Conservation (phyloP, 2,797 vertebrate species). For the Malacoraja senta region DNA sequence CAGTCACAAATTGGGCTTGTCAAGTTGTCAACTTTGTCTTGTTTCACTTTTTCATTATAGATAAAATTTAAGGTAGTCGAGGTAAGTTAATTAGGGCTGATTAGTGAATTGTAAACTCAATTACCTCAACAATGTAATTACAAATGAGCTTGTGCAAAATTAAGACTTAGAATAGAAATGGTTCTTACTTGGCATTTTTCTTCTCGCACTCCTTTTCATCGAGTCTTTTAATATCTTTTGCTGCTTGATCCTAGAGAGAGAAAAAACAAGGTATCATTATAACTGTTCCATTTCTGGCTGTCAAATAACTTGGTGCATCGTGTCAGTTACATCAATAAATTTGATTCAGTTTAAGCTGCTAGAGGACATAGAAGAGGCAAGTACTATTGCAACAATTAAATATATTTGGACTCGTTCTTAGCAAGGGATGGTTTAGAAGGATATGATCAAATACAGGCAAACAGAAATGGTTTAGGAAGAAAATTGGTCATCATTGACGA, state of each 20-base stretch:
- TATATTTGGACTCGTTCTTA: no score
- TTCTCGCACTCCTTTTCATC: constrained; percentile 95
- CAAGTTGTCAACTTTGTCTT: not conserved
- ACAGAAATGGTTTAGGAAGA: no score
- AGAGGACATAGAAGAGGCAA: no score
- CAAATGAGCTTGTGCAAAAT: constrained; percentile 41
- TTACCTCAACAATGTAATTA: not conserved
- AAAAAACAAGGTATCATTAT: constrained; percentile 46
- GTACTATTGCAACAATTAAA: no score
- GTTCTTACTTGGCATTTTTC: constrained; percentile 86
- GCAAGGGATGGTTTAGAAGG: no score
- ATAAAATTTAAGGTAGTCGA: constrained; percentile 42
- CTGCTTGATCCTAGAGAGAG: constrained; percentile 78
- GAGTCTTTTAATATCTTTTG: constrained; percentile 91
- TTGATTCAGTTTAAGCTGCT: not conserved
- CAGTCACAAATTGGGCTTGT: not conserved
- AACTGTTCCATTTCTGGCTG: not conserved
- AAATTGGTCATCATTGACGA: no score
- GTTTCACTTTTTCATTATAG: not conserved
- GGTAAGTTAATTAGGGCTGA: not conserved
- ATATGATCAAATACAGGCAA: no score
- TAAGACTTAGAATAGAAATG: constrained; percentile 21
- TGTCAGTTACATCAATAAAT: not conserved
- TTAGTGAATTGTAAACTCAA: not conserved
- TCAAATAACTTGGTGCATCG: not conserved